Evolutionary conservation across 2,113 vertebrate species (phyloP).

Genomic region (Accipiter virgatus): DNA sequence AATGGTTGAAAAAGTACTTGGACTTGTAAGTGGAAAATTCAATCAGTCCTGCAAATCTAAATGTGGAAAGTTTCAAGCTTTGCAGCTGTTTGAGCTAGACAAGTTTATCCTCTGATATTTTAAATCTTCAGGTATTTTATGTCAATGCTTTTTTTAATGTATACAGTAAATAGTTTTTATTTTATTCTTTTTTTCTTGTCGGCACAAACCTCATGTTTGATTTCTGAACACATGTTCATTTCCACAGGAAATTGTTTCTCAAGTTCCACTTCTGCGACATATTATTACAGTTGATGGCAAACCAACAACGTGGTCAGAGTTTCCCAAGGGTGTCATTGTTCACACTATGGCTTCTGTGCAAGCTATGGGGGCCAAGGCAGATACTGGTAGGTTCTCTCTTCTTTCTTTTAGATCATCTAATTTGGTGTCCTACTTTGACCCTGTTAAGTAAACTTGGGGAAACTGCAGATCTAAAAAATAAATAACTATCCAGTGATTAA

Average conservation of each 20-base stretch:
- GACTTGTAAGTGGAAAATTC: background rate
- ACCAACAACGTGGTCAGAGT: conserved; percentile 76
- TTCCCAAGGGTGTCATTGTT: conserved; percentile 83
- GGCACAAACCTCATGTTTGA: background rate
- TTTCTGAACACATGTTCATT: background rate
- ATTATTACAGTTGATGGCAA: conserved; percentile 88
- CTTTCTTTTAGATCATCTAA: background rate
- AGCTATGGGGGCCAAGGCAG: conserved; percentile 80
- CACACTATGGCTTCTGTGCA: conserved; percentile 90
- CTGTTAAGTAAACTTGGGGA: background rate
- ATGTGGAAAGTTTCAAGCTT: background rate
- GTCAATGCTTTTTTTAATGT: background rate
- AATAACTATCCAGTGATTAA: background rate
- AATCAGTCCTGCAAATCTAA: background rate
- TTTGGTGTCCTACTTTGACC: background rate
- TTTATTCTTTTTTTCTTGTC: background rate
- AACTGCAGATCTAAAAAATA: background rate
- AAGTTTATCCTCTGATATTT: background rate
- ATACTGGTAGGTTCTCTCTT: conserved; percentile 68
- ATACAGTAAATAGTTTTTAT: background rate
- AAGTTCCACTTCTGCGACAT: conserved; percentile 84
- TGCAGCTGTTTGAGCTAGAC: background rate
- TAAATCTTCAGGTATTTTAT: background rate
- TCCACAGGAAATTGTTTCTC: conserved; percentile 82
- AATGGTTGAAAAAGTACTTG: background rate